phyloP scores from a whole-genome alignment of 2,888 invertebrate species.

The Cheilosia variabilis region DNA sequence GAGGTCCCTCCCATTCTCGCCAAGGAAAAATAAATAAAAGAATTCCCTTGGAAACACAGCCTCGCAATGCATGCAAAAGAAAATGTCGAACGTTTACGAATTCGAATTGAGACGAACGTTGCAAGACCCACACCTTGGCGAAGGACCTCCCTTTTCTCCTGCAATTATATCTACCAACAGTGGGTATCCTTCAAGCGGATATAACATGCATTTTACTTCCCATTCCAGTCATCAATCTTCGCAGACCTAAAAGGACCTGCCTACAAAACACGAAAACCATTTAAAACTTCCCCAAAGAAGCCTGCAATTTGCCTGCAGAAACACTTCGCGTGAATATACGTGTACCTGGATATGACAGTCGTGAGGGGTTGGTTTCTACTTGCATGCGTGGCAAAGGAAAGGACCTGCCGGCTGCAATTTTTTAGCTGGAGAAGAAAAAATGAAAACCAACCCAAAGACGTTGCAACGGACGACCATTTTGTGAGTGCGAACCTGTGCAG shows the following conservation, averaged over 20 bases:
- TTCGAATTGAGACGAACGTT: no score
- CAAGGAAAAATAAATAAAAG: no score
- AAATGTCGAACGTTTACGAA: no score
- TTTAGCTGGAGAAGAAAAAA: not conserved
- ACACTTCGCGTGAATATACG: slow-evolving; percentile 15
- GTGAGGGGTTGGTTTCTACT: slow-evolving; percentile 43
- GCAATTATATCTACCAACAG: not conserved
- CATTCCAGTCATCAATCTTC: slow-evolving; percentile 3
- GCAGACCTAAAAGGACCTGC: slow-evolving; percentile 24
- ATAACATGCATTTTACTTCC: not conserved
- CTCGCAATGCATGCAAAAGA: no score
- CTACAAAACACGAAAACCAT: slow-evolving; percentile 35
- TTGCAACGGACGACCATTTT: slow-evolving; percentile 58
- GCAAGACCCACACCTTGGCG: no score
- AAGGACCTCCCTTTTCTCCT: not conserved
- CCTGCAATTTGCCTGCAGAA: slow-evolving; percentile 35
- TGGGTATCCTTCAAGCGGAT: not conserved
- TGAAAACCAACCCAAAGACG: not conserved
- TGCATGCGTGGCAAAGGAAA: slow-evolving; percentile 47
- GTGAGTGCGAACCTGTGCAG: slow-evolving; percentile 26
- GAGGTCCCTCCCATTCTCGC: no score
- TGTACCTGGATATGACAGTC: slow-evolving; percentile 3
- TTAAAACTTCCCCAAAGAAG: slow-evolving; percentile 38
- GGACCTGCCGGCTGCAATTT: slow-evolving; percentile 19
- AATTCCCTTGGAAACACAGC: no score